Conservation (phyloP, 2,113 vertebrate species). For the rabbit (Oryctolagus cuniculus) region DNA sequence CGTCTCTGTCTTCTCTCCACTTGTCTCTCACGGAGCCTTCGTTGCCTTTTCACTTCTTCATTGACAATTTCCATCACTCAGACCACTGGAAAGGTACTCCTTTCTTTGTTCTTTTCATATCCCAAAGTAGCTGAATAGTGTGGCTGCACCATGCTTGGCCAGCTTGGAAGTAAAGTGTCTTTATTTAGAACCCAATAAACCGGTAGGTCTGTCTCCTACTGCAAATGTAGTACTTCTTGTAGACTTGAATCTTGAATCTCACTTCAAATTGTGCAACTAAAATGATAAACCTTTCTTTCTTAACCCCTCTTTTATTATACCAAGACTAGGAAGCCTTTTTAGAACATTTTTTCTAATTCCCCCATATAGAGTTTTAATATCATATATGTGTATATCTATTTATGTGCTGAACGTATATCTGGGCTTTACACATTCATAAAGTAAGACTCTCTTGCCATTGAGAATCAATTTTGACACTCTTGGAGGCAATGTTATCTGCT, state of each 20-base stretch:
- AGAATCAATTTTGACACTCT: not conserved
- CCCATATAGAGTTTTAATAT: not conserved
- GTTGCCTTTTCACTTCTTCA: no score
- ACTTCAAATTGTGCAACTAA: not conserved
- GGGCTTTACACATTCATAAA: not conserved
- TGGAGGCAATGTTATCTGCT: not conserved
- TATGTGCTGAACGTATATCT: not conserved
- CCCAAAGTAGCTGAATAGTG: no score
- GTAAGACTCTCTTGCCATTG: not conserved
- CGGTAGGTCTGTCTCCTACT: not conserved
- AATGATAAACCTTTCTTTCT: not conserved
- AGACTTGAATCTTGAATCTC: not conserved
- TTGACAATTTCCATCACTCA: no score
- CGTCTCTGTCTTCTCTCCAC: no score
- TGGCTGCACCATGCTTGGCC: no score
- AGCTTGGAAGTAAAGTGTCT: not conserved
- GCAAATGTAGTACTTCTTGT: not conserved
- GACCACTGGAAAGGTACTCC: no score
- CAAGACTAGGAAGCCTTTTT: not conserved
- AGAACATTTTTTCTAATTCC: not conserved
- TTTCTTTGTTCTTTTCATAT: no score
- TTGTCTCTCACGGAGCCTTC: no score
- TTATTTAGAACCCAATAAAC: not conserved
- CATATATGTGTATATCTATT: not conserved
- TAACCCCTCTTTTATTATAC: not conserved